phyloP scores from a whole-genome alignment of 2,888 invertebrate genomes.

The Drosophila mercatorum region DNA sequence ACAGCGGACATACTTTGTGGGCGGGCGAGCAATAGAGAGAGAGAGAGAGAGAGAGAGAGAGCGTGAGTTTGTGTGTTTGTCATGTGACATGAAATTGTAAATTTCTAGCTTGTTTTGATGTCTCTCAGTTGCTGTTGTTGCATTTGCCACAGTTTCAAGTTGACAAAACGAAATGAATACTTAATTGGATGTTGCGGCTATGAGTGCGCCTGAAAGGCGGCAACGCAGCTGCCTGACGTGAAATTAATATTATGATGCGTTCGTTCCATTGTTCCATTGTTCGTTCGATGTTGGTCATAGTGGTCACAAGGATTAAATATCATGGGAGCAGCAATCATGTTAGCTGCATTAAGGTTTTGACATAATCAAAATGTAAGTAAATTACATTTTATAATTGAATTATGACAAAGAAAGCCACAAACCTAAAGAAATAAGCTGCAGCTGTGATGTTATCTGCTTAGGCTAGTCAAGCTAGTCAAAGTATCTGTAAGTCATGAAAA shows the following conservation, averaged over 20 bases:
- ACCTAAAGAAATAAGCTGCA: neutral
- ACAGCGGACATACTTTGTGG: constrained; percentile 46
- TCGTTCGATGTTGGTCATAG: constrained; percentile 1
- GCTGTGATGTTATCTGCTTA: neutral
- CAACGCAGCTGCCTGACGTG: constrained; percentile 30
- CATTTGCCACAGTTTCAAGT: constrained; percentile 50
- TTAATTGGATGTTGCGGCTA: constrained; percentile 74
- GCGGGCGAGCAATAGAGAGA: neutral
- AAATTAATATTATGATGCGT: constrained; percentile 17
- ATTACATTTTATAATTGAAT: neutral
- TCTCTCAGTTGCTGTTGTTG: constrained; percentile 20
- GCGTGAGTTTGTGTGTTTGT: constrained; percentile 6
- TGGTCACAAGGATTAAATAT: constrained; percentile 4
- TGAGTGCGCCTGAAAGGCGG: constrained; percentile 59
- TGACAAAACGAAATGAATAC: constrained; percentile 75
- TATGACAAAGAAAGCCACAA: neutral
- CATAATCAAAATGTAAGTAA: constrained; percentile 1
- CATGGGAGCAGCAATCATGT: constrained; percentile 18
- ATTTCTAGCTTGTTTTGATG: constrained; percentile 58
- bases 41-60: neutral
- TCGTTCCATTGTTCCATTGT: constrained; percentile 18
- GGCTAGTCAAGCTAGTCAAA: too few relatives aligned
- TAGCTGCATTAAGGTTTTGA: neutral
- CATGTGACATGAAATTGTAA: constrained; percentile 67
- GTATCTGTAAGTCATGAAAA: too few relatives aligned